Evolutionary conservation across 2,888 invertebrate genomes (phyloP).

Genomic region (Acleris literana): DNA sequence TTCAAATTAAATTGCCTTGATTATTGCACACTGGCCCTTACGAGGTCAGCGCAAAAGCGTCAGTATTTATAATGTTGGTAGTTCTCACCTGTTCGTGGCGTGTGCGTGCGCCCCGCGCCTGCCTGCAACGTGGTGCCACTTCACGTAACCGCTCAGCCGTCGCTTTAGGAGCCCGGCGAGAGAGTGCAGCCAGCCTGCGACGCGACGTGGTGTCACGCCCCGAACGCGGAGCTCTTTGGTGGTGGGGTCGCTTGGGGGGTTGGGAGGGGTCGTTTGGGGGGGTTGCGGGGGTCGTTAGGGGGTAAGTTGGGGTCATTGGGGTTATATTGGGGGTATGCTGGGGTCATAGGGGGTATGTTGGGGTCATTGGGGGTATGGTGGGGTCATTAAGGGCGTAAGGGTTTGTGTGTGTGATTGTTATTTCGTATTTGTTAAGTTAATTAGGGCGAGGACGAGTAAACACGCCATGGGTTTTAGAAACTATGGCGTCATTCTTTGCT

Average conservation of each 20-base stretch:
- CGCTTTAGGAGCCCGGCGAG: constrained; percentile 89
- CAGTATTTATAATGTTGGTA: neutral
- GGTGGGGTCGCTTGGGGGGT: neutral
- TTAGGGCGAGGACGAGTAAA: too few relatives aligned
- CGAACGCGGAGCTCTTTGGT: constrained; percentile 46
- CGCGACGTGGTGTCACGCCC: constrained; percentile 44
- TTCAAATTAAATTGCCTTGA: too few relatives aligned
- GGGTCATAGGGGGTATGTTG: too few relatives aligned
- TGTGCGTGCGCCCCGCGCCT: constrained; percentile 55
- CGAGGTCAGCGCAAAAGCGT: too few relatives aligned
- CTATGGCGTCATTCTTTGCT: too few relatives aligned
- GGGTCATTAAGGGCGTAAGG: too few relatives aligned
- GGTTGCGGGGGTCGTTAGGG: neutral
- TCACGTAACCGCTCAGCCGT: constrained; percentile 92
- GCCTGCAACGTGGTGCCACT: constrained; percentile 87
- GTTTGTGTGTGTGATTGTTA: too few relatives aligned
- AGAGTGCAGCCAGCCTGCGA: constrained; percentile 86
- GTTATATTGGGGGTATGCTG: fast-evolving
- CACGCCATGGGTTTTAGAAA: too few relatives aligned
- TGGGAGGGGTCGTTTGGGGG: neutral
- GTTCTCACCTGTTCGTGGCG: constrained; percentile 58
- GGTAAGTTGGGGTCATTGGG: too few relatives aligned
- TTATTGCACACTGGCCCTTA: too few relatives aligned
- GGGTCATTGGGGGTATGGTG: too few relatives aligned
- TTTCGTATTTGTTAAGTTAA: too few relatives aligned